Conservation (phyloP, 2,888 invertebrate genomes). For the Sepiola atlantica region DNA sequence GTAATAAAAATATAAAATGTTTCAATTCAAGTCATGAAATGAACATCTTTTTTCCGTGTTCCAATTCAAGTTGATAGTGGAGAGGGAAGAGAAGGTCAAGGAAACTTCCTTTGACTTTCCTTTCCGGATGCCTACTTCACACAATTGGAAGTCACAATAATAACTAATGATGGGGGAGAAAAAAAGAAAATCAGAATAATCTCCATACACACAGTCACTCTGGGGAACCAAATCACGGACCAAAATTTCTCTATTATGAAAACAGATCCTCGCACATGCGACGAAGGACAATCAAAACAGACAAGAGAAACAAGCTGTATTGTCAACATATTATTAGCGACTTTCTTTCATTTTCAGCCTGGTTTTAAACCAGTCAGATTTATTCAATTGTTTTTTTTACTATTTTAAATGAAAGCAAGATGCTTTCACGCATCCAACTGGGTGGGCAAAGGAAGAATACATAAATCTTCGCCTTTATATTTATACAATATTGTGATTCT, state of each 20-base stretch:
- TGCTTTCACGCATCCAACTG: not conserved
- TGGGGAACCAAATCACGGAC: not conserved
- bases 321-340: not conserved
- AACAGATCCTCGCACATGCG: not conserved
- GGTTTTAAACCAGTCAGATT: not conserved
- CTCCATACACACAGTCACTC: not conserved
- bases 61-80: not conserved
- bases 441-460: not conserved
- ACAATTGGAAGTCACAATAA: conserved; percentile 32
- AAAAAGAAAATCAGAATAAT: conserved; percentile 32
- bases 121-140: conserved; percentile 8
- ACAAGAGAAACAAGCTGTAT: not conserved
- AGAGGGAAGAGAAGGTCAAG: too few relatives aligned
- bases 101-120: not conserved
- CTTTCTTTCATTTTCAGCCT: not conserved
- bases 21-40: conserved; percentile 32
- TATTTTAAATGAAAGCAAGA: not conserved
- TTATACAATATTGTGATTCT: not conserved
- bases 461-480: not conserved
- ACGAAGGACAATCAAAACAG: not conserved
- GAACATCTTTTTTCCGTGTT: not conserved
- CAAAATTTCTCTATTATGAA: not conserved
- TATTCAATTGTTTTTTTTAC: not conserved
- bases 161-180: not conserved
- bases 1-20: not conserved